These are phyloP conservation scores for Australoheros scitulus DNA, from an alignment of 2,113 vertebrate genomes.

Conservation along the genomic window DNA sequence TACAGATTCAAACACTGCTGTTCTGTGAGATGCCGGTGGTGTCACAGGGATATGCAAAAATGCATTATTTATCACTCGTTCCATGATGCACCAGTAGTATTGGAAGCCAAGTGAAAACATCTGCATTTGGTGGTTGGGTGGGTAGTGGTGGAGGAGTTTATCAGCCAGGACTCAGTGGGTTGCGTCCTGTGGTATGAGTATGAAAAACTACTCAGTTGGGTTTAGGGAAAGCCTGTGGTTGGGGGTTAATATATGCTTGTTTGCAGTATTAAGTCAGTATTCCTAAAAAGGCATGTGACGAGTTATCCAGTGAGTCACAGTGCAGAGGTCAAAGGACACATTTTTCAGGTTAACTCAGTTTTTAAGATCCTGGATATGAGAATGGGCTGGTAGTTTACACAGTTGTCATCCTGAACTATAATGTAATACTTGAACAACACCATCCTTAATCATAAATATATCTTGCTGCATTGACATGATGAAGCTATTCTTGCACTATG, in stretches of 20 bases:
- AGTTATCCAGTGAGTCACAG: too few species aligned
- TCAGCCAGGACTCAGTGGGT: neutral
- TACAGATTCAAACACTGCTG: neutral
- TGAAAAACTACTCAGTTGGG: neutral
- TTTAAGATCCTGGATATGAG: neutral
- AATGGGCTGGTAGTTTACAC: neutral
- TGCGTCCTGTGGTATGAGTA: neutral
- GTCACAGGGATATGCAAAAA: neutral
- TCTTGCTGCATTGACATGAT: neutral
- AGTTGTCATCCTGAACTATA: neutral
- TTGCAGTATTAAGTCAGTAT: neutral
- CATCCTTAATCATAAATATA: neutral
- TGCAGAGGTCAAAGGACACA: too few species aligned
- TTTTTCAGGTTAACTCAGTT: neutral
- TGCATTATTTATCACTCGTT: neutral
- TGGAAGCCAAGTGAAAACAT: slow-evolving; percentile 7
- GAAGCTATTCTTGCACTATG: neutral
- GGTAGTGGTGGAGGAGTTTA: neutral
- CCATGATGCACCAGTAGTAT: neutral
- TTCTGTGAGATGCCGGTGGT: neutral
- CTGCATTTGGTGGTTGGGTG: neutral
- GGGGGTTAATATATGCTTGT: neutral
- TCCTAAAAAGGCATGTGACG: too few species aligned
- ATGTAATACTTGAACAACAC: neutral
- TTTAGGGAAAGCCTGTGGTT: neutral